A percentile compares a stretch with the other conserved stretches of the same genome.
Evolutionary conservation across 2,888 invertebrate species (phyloP).

Genomic region (Dryococelus australis): DNA sequence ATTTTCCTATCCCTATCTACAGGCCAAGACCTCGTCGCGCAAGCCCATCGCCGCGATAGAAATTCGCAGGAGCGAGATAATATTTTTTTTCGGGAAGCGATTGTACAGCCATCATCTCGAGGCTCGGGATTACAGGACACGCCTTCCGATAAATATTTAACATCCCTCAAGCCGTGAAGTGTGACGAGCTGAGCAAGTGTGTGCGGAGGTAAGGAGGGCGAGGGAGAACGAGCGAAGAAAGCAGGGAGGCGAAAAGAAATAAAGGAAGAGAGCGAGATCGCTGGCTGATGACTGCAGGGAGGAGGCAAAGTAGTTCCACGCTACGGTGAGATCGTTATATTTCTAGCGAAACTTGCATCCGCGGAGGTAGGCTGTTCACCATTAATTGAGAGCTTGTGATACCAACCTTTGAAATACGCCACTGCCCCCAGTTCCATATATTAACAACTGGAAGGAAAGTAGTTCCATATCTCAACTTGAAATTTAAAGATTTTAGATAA

Average conservation of each 20-base stretch:
- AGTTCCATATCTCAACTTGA: too few relatives aligned
- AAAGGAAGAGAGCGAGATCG: background rate
- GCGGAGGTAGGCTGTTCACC: background rate
- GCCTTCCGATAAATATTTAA: background rate
- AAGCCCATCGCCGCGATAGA: background rate
- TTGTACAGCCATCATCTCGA: background rate
- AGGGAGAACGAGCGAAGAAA: background rate
- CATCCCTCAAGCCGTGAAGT: constrained; percentile 1
- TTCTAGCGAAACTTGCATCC: background rate
- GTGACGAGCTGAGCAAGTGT: background rate
- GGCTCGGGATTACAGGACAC: background rate
- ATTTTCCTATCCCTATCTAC: too few relatives aligned
- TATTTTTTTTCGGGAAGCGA: background rate
- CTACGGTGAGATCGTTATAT: background rate
- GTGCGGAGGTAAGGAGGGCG: background rate
- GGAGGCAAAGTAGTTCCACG: background rate
- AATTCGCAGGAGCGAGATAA: background rate
- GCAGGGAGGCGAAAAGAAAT: background rate
- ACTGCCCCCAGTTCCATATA: too few relatives aligned
- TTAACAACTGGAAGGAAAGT: too few relatives aligned
- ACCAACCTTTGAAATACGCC: too few relatives aligned
- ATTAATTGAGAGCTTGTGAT: too few relatives aligned
- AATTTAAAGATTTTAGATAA: too few relatives aligned
- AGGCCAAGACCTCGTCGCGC: too few relatives aligned
- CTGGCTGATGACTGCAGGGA: background rate